These are phyloP conservation scores for Gallinago solitaria DNA, from an alignment of 2,797 vertebrate genomes.

Conservation along the genomic window DNA sequence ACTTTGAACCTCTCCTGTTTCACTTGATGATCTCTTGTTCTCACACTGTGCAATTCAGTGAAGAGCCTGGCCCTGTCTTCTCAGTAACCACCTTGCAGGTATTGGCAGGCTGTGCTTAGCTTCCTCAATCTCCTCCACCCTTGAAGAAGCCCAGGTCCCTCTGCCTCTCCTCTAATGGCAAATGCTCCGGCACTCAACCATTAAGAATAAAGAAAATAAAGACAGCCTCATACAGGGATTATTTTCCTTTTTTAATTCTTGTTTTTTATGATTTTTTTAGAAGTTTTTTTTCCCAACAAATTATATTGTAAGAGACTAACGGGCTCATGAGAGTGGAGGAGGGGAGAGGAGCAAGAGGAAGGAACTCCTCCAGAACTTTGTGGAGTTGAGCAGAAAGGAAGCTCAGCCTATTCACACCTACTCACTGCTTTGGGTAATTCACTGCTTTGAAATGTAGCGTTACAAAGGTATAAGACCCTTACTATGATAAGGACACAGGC, in stretches of 20 bases:
- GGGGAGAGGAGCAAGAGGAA: accelerated
- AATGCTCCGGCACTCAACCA: neutral
- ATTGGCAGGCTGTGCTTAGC: neutral
- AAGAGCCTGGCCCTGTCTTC: neutral
- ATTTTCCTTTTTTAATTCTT: neutral
- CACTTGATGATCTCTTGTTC: neutral
- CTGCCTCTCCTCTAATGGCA: neutral
- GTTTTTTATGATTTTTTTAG: accelerated
- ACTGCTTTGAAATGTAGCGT: neutral
- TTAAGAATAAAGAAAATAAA: neutral
- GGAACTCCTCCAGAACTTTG: neutral
- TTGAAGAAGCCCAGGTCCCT: neutral
- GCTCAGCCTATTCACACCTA: neutral
- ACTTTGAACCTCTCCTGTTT: neutral
- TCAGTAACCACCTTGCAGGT: neutral
- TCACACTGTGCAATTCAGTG: neutral
- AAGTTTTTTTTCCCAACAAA: neutral
- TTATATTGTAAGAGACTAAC: neutral
- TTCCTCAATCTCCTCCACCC: neutral
- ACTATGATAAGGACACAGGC: neutral
- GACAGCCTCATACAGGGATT: neutral
- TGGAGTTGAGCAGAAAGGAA: neutral
- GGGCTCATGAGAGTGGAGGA: neutral
- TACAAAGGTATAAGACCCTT: neutral
- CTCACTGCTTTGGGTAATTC: neutral